phyloP scores from a whole-genome alignment of 1,140 invertebrate species.

The Tetranychus urticae region DNA sequence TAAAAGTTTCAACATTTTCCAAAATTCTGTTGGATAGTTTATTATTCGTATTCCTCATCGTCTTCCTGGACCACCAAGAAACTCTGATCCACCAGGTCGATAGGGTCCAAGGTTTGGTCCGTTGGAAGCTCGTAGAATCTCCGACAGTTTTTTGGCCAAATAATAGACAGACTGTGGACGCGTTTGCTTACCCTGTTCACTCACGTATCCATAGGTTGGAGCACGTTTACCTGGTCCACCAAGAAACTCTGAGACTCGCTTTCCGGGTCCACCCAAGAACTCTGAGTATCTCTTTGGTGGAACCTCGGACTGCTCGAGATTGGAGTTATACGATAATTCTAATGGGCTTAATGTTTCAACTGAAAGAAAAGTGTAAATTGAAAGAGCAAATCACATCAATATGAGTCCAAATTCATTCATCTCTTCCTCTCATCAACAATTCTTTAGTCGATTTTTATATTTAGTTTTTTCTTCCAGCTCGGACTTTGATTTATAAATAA shows the following conservation, averaged over 20 bases:
- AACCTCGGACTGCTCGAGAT: no score
- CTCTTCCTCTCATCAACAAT: no score
- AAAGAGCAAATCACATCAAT: background rate
- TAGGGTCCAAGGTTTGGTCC: background rate
- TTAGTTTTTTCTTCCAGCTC: no score
- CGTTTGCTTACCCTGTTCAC: background rate
- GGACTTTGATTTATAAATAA: no score
- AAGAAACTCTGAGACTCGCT: slow-evolving; percentile 15
- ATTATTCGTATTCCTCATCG: background rate
- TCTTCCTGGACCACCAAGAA: slow-evolving; percentile 14
- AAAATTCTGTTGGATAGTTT: no score
- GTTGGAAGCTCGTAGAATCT: background rate
- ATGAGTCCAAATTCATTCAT: no score
- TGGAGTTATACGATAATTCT: no score
- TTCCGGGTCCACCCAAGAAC: slow-evolving; percentile 15
- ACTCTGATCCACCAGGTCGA: slow-evolving; percentile 10
- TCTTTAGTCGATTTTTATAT: no score
- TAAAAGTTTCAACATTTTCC: no score
- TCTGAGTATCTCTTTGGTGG: slow-evolving; percentile 13
- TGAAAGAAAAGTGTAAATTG: no score
- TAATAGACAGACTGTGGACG: background rate
- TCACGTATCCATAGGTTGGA: background rate
- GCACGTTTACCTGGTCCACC: slow-evolving; percentile 13
- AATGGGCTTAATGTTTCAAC: no score
- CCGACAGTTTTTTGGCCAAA: background rate